These are phyloP conservation scores for Phrixothrix hirtus DNA, from an alignment of 2,888 invertebrate genomes.

Conservation along the genomic window DNA sequence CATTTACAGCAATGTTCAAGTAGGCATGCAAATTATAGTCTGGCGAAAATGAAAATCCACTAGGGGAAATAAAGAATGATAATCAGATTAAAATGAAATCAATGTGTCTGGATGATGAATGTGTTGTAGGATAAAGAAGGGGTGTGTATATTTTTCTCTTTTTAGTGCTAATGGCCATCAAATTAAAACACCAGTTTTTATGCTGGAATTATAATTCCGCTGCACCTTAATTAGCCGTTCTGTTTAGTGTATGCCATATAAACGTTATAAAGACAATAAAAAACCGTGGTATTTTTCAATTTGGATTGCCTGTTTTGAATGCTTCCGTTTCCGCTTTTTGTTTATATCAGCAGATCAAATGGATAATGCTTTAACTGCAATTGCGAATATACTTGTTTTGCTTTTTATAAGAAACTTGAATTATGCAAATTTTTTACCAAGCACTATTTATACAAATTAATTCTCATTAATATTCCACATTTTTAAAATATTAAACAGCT, in stretches of 20 bases:
- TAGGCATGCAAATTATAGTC: constrained; percentile 22
- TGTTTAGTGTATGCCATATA: constrained; percentile 5
- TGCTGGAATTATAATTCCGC: constrained; percentile 12
- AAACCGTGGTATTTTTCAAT: background rate
- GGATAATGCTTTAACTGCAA: background rate
- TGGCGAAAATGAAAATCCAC: constrained; percentile 39
- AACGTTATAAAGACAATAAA: constrained; percentile 7
- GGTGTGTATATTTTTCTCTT: constrained; percentile 7
- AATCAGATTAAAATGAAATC: constrained; percentile 48
- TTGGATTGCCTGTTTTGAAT: constrained; percentile 4
- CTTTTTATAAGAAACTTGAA: background rate
- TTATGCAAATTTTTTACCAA: background rate
- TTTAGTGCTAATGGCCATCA: constrained; percentile 31
- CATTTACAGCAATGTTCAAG: background rate
- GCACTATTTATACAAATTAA: background rate
- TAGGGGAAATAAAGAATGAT: constrained; percentile 44
- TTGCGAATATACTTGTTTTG: background rate
- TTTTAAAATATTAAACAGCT: background rate
- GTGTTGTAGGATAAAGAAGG: constrained; percentile 26
- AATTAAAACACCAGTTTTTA: constrained; percentile 38
- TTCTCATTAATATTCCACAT: background rate
- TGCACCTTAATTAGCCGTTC: constrained; percentile 16
- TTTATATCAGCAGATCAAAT: background rate
- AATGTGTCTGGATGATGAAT: constrained; percentile 45
- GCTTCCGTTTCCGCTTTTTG: constrained; percentile 9